Evolutionary conservation across 2,888 invertebrate genomes (phyloP), one percentile per base, ranked within the genome.

Genomic region (Metacarcinus magister): DNA sequence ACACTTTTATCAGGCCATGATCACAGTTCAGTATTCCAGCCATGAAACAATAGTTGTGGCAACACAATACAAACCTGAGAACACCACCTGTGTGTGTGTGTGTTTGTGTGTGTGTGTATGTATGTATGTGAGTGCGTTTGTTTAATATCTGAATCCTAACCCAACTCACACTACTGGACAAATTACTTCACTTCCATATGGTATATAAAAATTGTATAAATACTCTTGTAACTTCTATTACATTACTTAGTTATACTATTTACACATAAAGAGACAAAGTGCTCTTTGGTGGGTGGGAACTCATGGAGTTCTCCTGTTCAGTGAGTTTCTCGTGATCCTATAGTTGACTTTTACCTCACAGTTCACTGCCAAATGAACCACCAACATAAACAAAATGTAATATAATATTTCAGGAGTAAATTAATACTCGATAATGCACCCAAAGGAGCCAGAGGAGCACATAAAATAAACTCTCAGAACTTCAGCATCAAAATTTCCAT

Each of bases 181-280:
- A 87, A 39, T 87, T 87, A 89, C 39, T 90, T 60, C 60, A 54
- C 60, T 23, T 91, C 54, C 54, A 60, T 90, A 60, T 94, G 60
- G 94, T 87, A 90, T 94, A 91, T 60, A 94, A 94, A 94, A 94
- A 94, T 90, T 90, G 94, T 94, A 94, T 60, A 94, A 94, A 94
- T 94, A 94, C n/a, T 44, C 89, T 89, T 54, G 91, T 54, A 90
- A 16, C 46, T 94, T 46, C 90, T 90, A 90, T 32, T 94, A 43
- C 8, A 90, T 43, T 60, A 91, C 90, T 94, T 94, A 91, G 89
- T 94, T 90, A 90, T 48, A 90, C 90, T 94, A 94, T 94, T 94
- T 94, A 94, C 94, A 94, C 16, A n/a, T n/a, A 48, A 90, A 48
- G 60, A 90, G 93, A 93, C 82, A 10, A 4, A 82, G 7, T 39